Percentiles rank a stretch among this genome's conserved stretches.
Evolutionary conservation across 30 jellyfish, hydroid and myxozoan species (phyloP).

Genomic region (Aurelia sp.): DNA sequence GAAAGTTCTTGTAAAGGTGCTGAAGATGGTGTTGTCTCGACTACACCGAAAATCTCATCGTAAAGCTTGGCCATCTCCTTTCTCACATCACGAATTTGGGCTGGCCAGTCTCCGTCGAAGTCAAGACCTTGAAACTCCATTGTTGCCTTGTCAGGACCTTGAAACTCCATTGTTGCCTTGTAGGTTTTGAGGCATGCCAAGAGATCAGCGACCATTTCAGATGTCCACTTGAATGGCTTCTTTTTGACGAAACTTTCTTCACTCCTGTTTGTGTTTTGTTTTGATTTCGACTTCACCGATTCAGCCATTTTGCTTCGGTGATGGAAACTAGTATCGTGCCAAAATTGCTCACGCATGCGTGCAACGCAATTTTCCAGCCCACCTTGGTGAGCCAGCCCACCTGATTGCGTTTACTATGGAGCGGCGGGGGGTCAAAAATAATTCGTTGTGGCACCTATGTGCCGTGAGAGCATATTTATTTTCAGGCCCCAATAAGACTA

Average conservation of each 20-base stretch:
- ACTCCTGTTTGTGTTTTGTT: not conserved
- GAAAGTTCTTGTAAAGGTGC: no score
- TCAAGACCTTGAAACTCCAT: not conserved
- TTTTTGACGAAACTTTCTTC: not conserved
- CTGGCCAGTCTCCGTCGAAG: no score
- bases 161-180: not conserved
- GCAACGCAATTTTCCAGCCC: not conserved
- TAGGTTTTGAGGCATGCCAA: conserved; percentile 20
- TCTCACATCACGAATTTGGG: no score
- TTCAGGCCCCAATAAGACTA: no score
- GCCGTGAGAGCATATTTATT: no score
- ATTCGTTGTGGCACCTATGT: no score
- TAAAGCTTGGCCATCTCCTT: no score
- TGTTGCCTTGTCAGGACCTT: not conserved
- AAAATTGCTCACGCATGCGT: conserved; percentile 34
- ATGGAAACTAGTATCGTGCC: conserved; percentile 19
- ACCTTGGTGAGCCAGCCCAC: conserved; percentile 7
- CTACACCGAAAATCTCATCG: no score
- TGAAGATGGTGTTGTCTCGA: no score
- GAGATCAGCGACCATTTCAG: conserved; percentile 29
- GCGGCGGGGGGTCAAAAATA: no score
- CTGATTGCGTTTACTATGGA: conserved; percentile 21
- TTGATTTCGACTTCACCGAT: not conserved
- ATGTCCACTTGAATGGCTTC: conserved; percentile 35
- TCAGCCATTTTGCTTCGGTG: conserved; percentile 21